phyloP scores from a whole-genome alignment of 2,113 vertebrate genomes.

The Atlantisia rogersi region DNA sequence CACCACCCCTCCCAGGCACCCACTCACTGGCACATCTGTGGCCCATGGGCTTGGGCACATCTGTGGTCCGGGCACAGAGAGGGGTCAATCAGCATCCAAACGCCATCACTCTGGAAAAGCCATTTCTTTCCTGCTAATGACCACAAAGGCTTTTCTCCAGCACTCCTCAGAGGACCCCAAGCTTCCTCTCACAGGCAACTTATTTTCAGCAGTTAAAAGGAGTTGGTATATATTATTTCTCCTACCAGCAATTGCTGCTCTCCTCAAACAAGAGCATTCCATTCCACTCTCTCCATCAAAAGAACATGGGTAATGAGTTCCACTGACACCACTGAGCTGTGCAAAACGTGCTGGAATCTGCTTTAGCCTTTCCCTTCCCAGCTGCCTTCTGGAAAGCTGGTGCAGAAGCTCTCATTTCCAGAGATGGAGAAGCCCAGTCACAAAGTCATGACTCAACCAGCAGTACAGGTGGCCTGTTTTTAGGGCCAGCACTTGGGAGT shows the following conservation, averaged over 20 bases:
- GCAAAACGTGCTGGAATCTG: background rate
- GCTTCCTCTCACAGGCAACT: background rate
- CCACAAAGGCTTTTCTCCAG: background rate
- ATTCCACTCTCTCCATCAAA: background rate
- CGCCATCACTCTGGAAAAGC: background rate
- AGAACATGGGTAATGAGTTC: background rate
- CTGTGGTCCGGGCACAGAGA: accelerated
- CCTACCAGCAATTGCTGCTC: background rate
- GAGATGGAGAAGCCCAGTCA: background rate
- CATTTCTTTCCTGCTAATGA: background rate
- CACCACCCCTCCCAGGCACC: background rate
- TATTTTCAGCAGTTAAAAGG: background rate
- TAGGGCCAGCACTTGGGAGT: background rate
- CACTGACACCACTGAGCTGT: background rate
- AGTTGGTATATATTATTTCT: background rate
- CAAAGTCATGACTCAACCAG: background rate
- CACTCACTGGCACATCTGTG: accelerated
- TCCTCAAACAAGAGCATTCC: accelerated
- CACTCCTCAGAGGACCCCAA: background rate
- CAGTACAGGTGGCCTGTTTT: background rate
- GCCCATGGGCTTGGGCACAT: background rate
- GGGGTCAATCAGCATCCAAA: accelerated
- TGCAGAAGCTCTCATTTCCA: background rate
- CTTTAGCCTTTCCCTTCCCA: background rate
- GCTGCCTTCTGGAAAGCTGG: background rate